Evolutionary conservation across 1,140 invertebrate species (phyloP).

Genomic region (Acromyrmex charruanus): DNA sequence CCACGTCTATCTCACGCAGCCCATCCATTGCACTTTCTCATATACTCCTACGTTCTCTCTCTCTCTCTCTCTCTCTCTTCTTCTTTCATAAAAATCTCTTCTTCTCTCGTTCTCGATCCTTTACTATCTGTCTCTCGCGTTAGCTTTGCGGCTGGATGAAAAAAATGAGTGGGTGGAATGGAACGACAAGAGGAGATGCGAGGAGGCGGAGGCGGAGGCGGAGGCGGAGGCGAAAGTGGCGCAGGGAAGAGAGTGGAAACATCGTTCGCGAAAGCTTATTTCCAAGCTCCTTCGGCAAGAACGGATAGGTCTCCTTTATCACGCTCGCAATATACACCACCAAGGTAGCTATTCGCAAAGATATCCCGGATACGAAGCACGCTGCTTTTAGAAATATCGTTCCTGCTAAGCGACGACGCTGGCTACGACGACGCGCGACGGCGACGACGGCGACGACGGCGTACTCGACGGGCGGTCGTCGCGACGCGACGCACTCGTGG

Average conservation of each 20-base stretch:
- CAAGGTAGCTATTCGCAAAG: slow-evolving; percentile 70
- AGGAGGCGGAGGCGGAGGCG: not conserved
- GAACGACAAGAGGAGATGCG: not conserved
- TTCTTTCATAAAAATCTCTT: not conserved
- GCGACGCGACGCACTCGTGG: slow-evolving; percentile 71
- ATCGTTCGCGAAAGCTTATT: slow-evolving; percentile 78
- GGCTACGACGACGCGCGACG: slow-evolving; percentile 48
- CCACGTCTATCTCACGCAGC: slow-evolving; percentile 27
- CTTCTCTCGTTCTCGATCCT: not conserved
- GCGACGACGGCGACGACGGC: slow-evolving; percentile 47
- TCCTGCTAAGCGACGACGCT: slow-evolving; percentile 57
- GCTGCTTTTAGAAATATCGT: slow-evolving; percentile 77
- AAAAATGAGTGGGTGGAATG: slow-evolving; percentile 47
- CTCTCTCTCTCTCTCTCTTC: too few species aligned
- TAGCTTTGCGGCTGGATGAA: slow-evolving; percentile 58
- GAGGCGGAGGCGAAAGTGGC: slow-evolving; percentile 42
- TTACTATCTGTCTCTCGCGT: slow-evolving; percentile 7
- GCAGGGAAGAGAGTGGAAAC: slow-evolving; percentile 54
- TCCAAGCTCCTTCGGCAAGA: slow-evolving; percentile 78
- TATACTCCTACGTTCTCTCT: not conserved
- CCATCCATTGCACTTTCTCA: slow-evolving; percentile 26
- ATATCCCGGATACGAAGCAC: slow-evolving; percentile 69
- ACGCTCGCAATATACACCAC: slow-evolving; percentile 77
- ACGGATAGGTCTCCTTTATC: slow-evolving; percentile 80
- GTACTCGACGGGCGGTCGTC: slow-evolving; percentile 71